Percentiles rank a stretch among this genome's conserved stretches.
Conservation (phyloP, 1,140 invertebrate species). For the Drosophila navojoa region DNA sequence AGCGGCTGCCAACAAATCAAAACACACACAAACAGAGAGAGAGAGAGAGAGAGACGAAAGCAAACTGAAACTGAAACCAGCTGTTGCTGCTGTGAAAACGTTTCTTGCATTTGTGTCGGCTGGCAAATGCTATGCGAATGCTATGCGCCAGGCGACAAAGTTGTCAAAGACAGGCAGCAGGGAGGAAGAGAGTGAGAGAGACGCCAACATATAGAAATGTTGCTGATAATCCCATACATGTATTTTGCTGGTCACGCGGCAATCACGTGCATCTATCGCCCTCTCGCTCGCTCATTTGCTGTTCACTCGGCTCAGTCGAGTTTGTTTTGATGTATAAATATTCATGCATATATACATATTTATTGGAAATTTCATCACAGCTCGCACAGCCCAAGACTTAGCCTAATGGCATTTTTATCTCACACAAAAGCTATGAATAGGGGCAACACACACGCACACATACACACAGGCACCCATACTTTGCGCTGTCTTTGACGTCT, state of each 20-base stretch:
- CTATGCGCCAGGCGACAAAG: conserved; percentile 24
- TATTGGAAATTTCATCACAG: conserved; percentile 39
- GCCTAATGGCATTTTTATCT: conserved; percentile 48
- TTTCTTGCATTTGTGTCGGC: conserved; percentile 10
- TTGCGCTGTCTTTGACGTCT: conserved; percentile 42
- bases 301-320: background rate
- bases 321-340: conserved; percentile 29
- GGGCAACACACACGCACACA: conserved; percentile 2
- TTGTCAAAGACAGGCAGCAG: background rate
- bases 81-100: conserved; percentile 32
- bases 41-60: background rate
- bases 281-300: background rate
- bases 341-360: conserved; percentile 8
- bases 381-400: conserved; percentile 9
- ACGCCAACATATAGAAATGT: conserved; percentile 7
- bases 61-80: conserved; percentile 22
- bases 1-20: conserved; percentile 43
- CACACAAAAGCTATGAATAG: conserved; percentile 19
- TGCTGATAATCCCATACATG: conserved; percentile 5
- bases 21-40: conserved; percentile 13
- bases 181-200: background rate
- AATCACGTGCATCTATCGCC: conserved; percentile 28
- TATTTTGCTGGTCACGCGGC: conserved; percentile 30
- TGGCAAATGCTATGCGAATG: conserved; percentile 1
- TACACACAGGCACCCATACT: background rate